A percentile compares a stretch with the other conserved stretches of the same genome.
phyloP scores from a whole-genome alignment of 2,113 vertebrate genomes.

The Synodontis membranacea region DNA sequence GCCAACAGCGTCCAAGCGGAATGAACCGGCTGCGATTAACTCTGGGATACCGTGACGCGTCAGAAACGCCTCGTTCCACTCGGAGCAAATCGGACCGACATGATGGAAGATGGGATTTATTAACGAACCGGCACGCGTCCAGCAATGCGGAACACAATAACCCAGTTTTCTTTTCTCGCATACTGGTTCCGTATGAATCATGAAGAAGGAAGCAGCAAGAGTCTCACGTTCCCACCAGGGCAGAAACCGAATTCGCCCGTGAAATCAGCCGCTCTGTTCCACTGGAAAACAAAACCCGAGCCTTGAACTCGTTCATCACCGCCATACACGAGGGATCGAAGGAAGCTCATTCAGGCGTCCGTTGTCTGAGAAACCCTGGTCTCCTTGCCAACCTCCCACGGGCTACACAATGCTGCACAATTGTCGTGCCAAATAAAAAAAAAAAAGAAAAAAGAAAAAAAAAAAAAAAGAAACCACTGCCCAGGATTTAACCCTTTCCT shows the following conservation, averaged over 20 bases:
- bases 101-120: neutral
- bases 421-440: neutral
- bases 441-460: no score
- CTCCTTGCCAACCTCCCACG: neutral
- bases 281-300: slow-evolving; percentile 18
- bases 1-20: neutral
- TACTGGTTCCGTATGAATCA: neutral
- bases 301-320: neutral
- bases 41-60: neutral
- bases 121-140: neutral
- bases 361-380: neutral
- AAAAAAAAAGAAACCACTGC: neutral
- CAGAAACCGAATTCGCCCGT: neutral
- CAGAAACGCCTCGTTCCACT: neutral
- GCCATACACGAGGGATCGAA: neutral
- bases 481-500: neutral
- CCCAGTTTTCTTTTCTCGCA: no score
- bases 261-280: neutral
- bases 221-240: neutral
- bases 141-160: no score
- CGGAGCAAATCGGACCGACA: neutral
- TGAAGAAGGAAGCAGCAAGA: neutral
- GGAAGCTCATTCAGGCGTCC: neutral
- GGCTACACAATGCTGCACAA: neutral
- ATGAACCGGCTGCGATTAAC: slow-evolving; percentile 6